Conservation (phyloP, 2,888 invertebrate species). For the Brenthis hecate region DNA sequence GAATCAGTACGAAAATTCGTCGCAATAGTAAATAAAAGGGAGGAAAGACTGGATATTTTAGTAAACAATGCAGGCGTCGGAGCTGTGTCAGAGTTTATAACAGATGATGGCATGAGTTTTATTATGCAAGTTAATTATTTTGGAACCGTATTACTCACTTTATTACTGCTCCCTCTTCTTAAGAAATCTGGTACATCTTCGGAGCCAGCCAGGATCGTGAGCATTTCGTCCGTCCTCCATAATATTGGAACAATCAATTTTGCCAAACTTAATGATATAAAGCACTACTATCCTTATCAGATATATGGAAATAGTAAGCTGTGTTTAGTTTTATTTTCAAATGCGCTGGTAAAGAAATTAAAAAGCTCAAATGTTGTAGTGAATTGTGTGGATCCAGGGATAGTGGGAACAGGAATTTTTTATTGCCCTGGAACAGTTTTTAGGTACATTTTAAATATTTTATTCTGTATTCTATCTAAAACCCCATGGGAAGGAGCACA, state of each 20-base stretch:
- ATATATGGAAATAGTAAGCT: slow-evolving; percentile 85
- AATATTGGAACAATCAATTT: slow-evolving; percentile 84
- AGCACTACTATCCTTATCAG: slow-evolving; percentile 58
- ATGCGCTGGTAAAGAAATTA: slow-evolving; percentile 85
- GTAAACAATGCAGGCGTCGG: slow-evolving; percentile 84
- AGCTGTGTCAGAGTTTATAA: no score
- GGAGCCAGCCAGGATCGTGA: slow-evolving; percentile 86
- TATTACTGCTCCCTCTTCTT: no score
- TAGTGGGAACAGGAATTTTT: slow-evolving; percentile 89
- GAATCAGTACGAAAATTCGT: slow-evolving; percentile 33
- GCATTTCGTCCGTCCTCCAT: slow-evolving; percentile 88
- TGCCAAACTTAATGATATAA: slow-evolving; percentile 83
- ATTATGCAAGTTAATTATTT: no score
- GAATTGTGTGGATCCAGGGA: slow-evolving; percentile 90
- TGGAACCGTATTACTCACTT: no score
- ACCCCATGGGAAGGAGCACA: slow-evolving; percentile 71
- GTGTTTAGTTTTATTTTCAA: slow-evolving; percentile 86
- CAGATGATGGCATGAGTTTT: no score
- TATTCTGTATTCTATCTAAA: slow-evolving; percentile 51
- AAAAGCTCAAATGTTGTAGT: slow-evolving; percentile 85
- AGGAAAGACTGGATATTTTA: slow-evolving; percentile 86
- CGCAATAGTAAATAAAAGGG: slow-evolving; percentile 30
- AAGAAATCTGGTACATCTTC: slow-evolving; percentile 49
- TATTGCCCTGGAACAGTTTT: slow-evolving; percentile 64
- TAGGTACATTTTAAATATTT: slow-evolving; percentile 70